Percentiles rank a stretch among this genome's conserved stretches.
phyloP scores from a whole-genome alignment of 1,140 invertebrate genomes.

The Dinothrombium tinctorium region DNA sequence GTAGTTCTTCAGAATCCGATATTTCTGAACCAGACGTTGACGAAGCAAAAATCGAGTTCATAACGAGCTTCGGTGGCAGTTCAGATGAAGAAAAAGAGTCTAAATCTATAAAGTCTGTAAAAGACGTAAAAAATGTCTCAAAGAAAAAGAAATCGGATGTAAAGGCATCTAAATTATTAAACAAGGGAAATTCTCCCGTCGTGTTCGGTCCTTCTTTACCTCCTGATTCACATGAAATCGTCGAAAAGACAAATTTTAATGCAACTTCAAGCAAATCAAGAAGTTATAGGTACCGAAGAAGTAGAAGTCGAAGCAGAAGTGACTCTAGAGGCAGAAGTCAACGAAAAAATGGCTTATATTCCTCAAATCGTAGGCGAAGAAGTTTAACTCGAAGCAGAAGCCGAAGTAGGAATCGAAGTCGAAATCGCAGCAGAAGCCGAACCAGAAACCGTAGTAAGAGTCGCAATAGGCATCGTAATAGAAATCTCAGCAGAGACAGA shows the following conservation, averaged over 20 bases:
- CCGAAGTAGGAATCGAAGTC: constrained; percentile 2
- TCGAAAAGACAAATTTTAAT: background rate
- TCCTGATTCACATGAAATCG: constrained; percentile 1
- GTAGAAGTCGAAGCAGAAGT: constrained; percentile 1
- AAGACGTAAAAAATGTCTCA: background rate
- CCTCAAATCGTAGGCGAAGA: background rate
- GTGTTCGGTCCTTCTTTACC: background rate
- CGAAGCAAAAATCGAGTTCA: constrained; percentile 11
- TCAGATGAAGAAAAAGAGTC: constrained; percentile 7
- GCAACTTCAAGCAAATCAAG: too few species aligned
- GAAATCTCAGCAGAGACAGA: background rate
- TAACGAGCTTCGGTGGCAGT: constrained; percentile 7
- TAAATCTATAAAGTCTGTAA: background rate
- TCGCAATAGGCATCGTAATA: background rate
- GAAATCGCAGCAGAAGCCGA: background rate
- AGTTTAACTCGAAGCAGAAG: constrained; percentile 1
- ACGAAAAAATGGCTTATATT: background rate
- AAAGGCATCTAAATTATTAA: background rate
- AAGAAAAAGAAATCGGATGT: constrained; percentile 1
- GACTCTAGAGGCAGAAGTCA: background rate
- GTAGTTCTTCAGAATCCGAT: constrained; percentile 11
- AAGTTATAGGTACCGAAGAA: too few species aligned
- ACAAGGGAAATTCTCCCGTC: background rate
- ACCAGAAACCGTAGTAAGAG: background rate
- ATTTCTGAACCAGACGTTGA: constrained; percentile 4